Conservation (phyloP, 2,888 invertebrate species). For the Agrochola circellaris region DNA sequence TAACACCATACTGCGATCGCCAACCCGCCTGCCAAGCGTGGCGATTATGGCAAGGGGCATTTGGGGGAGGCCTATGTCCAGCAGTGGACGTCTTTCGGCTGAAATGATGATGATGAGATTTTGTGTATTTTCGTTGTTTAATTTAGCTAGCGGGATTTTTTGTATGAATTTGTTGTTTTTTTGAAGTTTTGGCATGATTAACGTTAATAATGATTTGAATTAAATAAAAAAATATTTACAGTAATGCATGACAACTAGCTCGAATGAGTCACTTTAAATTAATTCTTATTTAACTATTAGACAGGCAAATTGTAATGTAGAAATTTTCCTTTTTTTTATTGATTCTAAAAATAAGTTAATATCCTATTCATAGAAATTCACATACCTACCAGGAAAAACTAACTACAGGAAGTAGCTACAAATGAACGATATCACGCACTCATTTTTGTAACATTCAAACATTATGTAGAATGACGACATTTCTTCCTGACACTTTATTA, state of each 20-base stretch:
- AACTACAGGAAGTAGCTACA: not conserved
- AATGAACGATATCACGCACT: not conserved
- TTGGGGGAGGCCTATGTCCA: too few relatives aligned
- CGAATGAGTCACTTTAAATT: not conserved
- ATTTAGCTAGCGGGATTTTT: not conserved
- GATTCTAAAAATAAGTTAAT: not conserved
- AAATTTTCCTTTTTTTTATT: not conserved
- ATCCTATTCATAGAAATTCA: not conserved
- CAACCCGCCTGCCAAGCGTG: too few relatives aligned
- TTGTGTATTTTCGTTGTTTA: constrained; percentile 5
- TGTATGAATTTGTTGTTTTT: constrained; percentile 10
- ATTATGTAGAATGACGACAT: not conserved
- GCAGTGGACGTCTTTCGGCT: too few relatives aligned
- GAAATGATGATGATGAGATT: too few relatives aligned
- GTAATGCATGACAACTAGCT: not conserved
- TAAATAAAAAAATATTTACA: not conserved
- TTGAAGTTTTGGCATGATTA: constrained; percentile 29
- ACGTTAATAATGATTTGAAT: not conserved
- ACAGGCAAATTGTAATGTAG: not conserved
- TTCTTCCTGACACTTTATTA: not conserved
- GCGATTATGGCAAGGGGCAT: too few relatives aligned
- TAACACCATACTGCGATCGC: too few relatives aligned
- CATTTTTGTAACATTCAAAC: constrained; percentile 1
- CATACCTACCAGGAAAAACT: not conserved
- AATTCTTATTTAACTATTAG: not conserved